These are phyloP conservation scores for Diadophis punctatus DNA, from an alignment of 2,113 vertebrate genomes.

Conservation along the genomic window DNA sequence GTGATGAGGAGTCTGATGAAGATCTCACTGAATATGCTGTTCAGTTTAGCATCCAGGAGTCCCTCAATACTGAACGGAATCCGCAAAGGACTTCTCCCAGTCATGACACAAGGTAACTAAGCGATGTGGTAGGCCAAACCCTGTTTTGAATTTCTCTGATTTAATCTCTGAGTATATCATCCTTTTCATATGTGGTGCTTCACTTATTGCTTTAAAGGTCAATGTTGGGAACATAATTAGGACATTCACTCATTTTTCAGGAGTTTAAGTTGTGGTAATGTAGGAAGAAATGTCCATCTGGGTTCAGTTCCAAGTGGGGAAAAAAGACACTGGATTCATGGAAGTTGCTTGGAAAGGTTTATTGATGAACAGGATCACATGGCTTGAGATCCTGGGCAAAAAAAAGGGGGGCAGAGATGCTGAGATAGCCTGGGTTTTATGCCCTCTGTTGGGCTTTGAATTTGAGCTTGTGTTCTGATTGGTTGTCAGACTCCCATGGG, in stretches of 20 bases:
- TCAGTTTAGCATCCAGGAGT: slow-evolving; percentile 78
- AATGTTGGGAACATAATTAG: background rate
- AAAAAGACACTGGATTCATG: too few species aligned
- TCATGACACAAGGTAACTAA: slow-evolving; percentile 68
- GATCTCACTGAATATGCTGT: slow-evolving; percentile 77
- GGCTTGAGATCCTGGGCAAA: too few species aligned
- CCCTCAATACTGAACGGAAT: slow-evolving; percentile 55
- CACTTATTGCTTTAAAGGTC: background rate
- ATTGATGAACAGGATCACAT: too few species aligned
- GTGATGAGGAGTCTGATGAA: slow-evolving; percentile 68
- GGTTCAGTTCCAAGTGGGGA: too few species aligned
- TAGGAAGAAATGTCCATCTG: too few species aligned
- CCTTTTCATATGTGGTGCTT: background rate
- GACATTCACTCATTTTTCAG: background rate
- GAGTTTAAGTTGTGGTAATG: background rate
- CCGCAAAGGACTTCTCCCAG: slow-evolving; percentile 50
- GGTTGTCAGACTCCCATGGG: too few species aligned
- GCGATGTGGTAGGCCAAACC: background rate
- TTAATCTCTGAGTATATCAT: background rate
- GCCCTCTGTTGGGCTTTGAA: too few species aligned
- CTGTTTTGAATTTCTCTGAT: background rate
- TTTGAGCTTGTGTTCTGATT: too few species aligned
- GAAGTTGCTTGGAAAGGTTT: too few species aligned
- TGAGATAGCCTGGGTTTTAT: too few species aligned
- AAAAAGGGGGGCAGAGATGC: too few species aligned